phyloP scores from a whole-genome alignment of 2,113 vertebrate species.

The Mobula birostris region DNA sequence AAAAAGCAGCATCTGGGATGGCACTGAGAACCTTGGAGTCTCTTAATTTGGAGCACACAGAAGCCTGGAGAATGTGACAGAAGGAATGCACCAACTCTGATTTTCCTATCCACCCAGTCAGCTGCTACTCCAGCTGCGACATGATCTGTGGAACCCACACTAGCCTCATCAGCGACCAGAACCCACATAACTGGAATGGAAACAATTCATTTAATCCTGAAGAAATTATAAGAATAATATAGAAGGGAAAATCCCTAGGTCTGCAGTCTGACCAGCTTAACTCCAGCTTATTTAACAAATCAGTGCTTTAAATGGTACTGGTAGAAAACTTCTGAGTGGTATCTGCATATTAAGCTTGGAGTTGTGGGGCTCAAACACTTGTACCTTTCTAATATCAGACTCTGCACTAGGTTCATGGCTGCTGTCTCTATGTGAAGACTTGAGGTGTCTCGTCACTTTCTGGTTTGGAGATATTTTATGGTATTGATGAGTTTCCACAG shows the following conservation, averaged over 20 bases:
- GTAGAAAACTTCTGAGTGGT: neutral
- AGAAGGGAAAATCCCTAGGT: neutral
- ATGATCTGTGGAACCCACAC: too few species aligned
- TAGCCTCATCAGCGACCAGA: too few species aligned
- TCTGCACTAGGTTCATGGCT: neutral
- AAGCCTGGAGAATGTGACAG: too few species aligned
- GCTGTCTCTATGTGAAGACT: neutral
- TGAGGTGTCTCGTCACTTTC: neutral
- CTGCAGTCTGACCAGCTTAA: neutral
- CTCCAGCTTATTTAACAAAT: neutral
- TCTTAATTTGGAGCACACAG: too few species aligned
- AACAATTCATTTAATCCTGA: too few species aligned
- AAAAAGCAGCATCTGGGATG: too few species aligned
- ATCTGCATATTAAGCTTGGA: neutral
- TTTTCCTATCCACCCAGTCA: too few species aligned
- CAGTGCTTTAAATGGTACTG: neutral
- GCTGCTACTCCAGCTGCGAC: too few species aligned
- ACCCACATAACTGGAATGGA: too few species aligned
- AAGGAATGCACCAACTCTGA: too few species aligned
- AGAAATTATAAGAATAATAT: neutral
- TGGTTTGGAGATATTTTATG: neutral
- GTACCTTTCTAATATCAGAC: neutral
- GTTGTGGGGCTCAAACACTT: neutral
- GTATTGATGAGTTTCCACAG: neutral
- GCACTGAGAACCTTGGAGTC: too few species aligned